These are phyloP conservation scores for Tryphoninae sp. DNA, from an alignment of 2,888 invertebrate genomes.

Conservation along the genomic window DNA sequence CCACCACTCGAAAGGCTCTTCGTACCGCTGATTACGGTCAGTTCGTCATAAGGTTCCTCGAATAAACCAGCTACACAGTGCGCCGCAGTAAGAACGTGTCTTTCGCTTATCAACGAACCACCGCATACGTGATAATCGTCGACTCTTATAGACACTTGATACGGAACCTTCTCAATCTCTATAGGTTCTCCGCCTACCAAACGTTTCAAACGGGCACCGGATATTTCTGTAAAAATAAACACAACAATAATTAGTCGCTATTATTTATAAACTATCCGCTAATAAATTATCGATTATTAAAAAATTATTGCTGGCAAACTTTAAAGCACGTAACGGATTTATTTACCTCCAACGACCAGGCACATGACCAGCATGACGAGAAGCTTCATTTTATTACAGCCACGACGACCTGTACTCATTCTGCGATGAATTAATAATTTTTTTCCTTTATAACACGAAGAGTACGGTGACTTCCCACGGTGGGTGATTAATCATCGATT, in stretches of 20 bases:
- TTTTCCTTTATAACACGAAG: too few species aligned
- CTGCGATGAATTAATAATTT: too few species aligned
- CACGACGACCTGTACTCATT: too few species aligned
- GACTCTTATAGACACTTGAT: constrained; percentile 64
- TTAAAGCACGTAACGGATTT: too few species aligned
- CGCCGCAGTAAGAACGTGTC: constrained; percentile 67
- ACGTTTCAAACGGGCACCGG: constrained; percentile 56
- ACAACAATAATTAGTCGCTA: background rate
- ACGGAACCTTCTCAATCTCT: constrained; percentile 59
- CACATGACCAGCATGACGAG: too few species aligned
- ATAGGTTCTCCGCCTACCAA: constrained; percentile 58
- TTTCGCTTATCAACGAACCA: constrained; percentile 64
- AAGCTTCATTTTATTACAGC: too few species aligned
- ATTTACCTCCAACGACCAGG: too few species aligned
- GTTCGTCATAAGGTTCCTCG: constrained; percentile 63
- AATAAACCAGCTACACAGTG: constrained; percentile 65
- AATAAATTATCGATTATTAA: background rate
- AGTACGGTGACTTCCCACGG: too few species aligned
- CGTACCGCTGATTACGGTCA: constrained; percentile 60
- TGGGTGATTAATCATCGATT: too few species aligned
- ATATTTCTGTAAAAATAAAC: constrained; percentile 17
- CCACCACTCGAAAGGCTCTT: constrained; percentile 53
- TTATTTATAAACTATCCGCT: background rate
- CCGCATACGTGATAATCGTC: constrained; percentile 65
- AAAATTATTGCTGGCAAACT: too few species aligned